Base-by-base conservation (phyloP, 23 tunicate species). In the Pegea sp. region DNA sequence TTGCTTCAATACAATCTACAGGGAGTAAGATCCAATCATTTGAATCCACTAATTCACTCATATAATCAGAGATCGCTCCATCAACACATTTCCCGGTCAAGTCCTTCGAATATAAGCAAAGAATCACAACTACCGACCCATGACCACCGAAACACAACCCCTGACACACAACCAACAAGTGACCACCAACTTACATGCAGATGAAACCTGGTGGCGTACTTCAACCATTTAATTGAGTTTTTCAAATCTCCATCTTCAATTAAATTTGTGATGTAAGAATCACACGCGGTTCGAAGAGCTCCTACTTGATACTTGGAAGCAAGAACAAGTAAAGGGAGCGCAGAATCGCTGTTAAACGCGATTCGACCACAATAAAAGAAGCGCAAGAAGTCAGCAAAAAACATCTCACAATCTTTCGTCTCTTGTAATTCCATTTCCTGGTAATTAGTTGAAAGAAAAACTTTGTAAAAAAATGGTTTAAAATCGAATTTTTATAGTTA, bases 231-330 rank as follows among this genome's bases (percentile, higher is more conserved):
- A 2, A 91, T 51, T 18, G 99, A 77, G 57, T 68, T 81, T 38
- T 72, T 77, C 56, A 91, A 53, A 44, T 91, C 99, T 7, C 93
- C 99, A 52, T 91, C 99, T 52, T 91, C 99, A 53, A 91, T 78
- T 74, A 91, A 64, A 5, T 72, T 74, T 1, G 81, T 68, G 33
- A 91, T 91, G 64, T 69, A 78, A 20, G 86, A 63, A 42, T 91
- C 99, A 29, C 99, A 91, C 33, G 90, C 93, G 8, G 66, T 78
- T 48, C 77, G 48, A 49, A 91, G 67, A 29, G 99, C 60, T 25
- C 74, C 77, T 22, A 91, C 79, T 24, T 66, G 48, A 60, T 78
- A 74, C 51, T 91, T 91, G 6, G 81, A 78, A 1, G 93, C 72
- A 2, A 91, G 60, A 27, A 81, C 90, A 3, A 91, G 68, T 18